Conservation (phyloP, 1,140 invertebrate species). For the Trypoxylus dichotomus region DNA sequence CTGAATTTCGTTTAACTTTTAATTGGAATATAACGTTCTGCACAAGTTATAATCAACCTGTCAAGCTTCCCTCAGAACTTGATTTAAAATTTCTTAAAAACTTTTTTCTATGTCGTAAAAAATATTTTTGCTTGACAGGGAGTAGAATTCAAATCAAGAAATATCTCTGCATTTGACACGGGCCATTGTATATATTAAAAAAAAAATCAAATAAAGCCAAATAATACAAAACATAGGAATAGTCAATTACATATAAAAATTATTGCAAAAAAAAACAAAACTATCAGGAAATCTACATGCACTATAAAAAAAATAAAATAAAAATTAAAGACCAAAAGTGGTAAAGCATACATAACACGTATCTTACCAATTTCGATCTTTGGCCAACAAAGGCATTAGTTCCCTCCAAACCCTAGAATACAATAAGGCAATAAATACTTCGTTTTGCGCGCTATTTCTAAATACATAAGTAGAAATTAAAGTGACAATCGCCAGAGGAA, state of each 20-base stretch:
- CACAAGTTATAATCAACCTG: too few relatives aligned
- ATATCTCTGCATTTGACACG: too few relatives aligned
- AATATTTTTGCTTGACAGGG: too few relatives aligned
- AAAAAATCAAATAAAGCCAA: neutral
- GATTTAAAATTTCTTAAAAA: too few relatives aligned
- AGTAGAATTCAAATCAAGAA: too few relatives aligned
- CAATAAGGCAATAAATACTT: conserved; percentile 37
- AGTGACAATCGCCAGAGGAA: neutral
- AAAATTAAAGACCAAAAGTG: conserved; percentile 43
- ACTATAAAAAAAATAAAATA: neutral
- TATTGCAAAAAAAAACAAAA: neutral
- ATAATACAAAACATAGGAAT: neutral
- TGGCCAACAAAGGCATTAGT: conserved; percentile 53
- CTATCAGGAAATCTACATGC: neutral
- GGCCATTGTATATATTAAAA: neutral
- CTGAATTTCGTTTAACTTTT: neutral
- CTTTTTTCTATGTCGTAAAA: too few relatives aligned
- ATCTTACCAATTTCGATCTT: conserved; percentile 55
- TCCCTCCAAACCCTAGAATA: conserved; percentile 54
- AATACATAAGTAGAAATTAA: neutral
- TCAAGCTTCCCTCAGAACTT: too few relatives aligned
- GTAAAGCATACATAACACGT: conserved; percentile 52
- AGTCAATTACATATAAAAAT: too few relatives aligned
- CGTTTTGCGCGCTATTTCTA: neutral
- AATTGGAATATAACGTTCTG: too few relatives aligned